Evolutionary conservation across 2,888 invertebrate genomes (phyloP).

Genomic region (Eutolmus rufibarbis): DNA sequence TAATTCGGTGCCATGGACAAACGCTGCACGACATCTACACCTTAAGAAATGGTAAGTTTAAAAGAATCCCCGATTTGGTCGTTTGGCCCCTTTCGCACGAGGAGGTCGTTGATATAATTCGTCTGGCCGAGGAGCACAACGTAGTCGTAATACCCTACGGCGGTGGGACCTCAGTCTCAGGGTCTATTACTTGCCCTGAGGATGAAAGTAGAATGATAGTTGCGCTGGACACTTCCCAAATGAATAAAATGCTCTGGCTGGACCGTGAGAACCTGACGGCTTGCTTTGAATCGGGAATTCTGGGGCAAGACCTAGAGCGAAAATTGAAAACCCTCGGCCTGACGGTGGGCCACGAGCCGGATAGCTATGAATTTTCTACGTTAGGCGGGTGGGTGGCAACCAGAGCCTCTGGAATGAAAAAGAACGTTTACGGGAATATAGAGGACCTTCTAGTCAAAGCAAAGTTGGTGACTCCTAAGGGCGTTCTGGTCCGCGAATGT

Average conservation of each 20-base stretch:
- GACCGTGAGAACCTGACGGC: constrained; percentile 84
- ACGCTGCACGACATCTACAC: constrained; percentile 88
- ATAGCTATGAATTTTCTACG: constrained; percentile 96
- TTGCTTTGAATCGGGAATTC: constrained; percentile 87
- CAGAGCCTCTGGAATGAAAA: constrained; percentile 98
- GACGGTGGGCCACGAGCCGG: constrained; percentile 97
- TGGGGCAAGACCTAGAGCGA: constrained; percentile 93
- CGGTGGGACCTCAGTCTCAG: constrained; percentile 93
- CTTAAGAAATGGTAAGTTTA: constrained; percentile 75
- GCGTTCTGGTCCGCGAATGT: constrained; percentile 82
- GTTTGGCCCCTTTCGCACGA: constrained; percentile 89
- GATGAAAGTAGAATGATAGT: constrained; percentile 82
- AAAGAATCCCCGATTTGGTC: constrained; percentile 91
- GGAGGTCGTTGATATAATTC: constrained; percentile 83
- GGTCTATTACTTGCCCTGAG: constrained; percentile 83
- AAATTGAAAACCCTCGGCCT: constrained; percentile 79
- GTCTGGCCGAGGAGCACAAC: constrained; percentile 75
- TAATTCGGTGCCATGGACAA: constrained; percentile 91
- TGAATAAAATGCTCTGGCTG: constrained; percentile 95
- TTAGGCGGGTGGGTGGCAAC: constrained; percentile 98
- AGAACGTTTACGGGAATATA: constrained; percentile 97
- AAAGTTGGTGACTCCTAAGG: constrained; percentile 84
- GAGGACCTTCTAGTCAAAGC: constrained; percentile 93
- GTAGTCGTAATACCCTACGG: constrained; percentile 92
- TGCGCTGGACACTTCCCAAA: constrained; percentile 91